Conservation (phyloP, 2,888 invertebrate genomes). For the Timema cristinae region DNA sequence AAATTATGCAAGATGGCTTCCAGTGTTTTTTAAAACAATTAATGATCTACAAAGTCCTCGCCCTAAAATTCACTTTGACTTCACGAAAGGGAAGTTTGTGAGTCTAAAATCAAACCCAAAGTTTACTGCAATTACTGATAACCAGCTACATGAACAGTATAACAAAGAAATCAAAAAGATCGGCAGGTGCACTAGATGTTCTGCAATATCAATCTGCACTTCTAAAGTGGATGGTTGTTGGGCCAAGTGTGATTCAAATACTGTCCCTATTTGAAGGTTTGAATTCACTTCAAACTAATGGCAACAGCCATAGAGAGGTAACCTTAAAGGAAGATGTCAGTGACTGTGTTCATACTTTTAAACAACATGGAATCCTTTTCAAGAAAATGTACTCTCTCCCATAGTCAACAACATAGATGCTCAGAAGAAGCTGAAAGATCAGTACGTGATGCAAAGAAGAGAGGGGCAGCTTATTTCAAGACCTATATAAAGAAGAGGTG, state of each 20-base stretch:
- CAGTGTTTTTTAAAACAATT: background rate
- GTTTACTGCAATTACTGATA: constrained; percentile 12
- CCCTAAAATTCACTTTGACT: constrained; percentile 3
- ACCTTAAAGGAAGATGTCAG: too few species aligned
- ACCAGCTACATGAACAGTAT: constrained; percentile 11
- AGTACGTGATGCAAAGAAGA: constrained; percentile 7
- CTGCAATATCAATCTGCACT: constrained; percentile 8
- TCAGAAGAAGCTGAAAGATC: constrained; percentile 12
- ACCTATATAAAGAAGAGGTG: background rate
- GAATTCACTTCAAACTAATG: background rate
- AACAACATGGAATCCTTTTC: background rate
- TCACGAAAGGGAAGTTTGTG: constrained; percentile 10
- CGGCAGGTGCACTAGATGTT: constrained; percentile 7
- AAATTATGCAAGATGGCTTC: too few species aligned
- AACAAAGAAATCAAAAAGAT: constrained; percentile 5
- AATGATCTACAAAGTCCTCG: background rate
- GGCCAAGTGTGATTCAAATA: constrained; percentile 6
- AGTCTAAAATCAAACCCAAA: constrained; percentile 7
- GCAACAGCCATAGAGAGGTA: background rate
- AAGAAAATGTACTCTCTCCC: background rate
- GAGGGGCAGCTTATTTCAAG: background rate
- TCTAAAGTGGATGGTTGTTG: constrained; percentile 7
- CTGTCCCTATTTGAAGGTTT: background rate
- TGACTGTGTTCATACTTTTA: too few species aligned
- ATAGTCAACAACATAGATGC: constrained; percentile 2